Conservation (phyloP, 2,888 invertebrate species). For the Trichogramma evanescens region DNA sequence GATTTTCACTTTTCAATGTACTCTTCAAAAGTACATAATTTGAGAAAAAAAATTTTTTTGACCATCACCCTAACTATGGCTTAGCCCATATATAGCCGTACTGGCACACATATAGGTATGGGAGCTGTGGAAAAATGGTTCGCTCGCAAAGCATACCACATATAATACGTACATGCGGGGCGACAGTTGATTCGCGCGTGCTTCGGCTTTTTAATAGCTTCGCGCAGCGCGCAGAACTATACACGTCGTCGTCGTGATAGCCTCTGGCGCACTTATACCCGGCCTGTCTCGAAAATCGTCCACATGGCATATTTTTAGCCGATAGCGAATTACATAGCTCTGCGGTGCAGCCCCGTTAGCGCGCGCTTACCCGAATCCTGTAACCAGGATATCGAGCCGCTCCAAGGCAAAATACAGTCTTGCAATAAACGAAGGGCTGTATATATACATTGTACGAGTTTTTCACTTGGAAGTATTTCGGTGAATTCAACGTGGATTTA, state of each 20-base stretch:
- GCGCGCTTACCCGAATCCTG: constrained; percentile 18
- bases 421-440: too few relatives aligned
- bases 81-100: too few relatives aligned
- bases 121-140: constrained; percentile 3
- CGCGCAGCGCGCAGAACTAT: too few relatives aligned
- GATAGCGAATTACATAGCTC: constrained; percentile 15
- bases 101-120: not conserved
- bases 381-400: constrained; percentile 27
- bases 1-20: too few relatives aligned
- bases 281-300: not conserved
- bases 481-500: too few relatives aligned
- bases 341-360: constrained; percentile 16
- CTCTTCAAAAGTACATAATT: too few relatives aligned
- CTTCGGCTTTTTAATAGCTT: constrained; percentile 15
- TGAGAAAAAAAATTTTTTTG: too few relatives aligned
- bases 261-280: constrained; percentile 9
- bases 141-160: not conserved
- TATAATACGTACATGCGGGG: not conserved
- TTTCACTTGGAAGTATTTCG: too few relatives aligned
- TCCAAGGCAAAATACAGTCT: too few relatives aligned
- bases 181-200: not conserved
- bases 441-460: too few relatives aligned
- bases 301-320: constrained; percentile 6
- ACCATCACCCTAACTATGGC: too few relatives aligned
- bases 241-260: constrained; percentile 11